These are phyloP conservation scores for Ctenopoma multispine DNA, from an alignment of 2,797 vertebrate genomes.

Conservation along the genomic window DNA sequence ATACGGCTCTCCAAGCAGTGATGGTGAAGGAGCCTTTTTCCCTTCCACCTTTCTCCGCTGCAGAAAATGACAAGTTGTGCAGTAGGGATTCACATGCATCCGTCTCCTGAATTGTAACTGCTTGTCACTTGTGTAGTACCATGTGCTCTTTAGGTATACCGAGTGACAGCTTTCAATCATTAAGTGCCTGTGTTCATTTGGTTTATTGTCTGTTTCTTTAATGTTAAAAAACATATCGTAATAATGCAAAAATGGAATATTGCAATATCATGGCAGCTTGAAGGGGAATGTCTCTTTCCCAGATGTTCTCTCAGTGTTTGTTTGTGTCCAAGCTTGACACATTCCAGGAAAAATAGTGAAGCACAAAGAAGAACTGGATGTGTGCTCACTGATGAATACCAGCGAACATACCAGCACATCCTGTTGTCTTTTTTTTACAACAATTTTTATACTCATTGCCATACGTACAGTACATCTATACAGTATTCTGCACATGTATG, in stretches of 20 bases:
- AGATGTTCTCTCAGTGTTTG: conserved; percentile 62
- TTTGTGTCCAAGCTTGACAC: conserved; percentile 68
- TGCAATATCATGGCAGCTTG: conserved; percentile 82
- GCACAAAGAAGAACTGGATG: conserved; percentile 52
- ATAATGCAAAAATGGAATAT: conserved; percentile 52
- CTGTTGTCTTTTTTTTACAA: conserved; percentile 43
- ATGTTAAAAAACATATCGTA: conserved; percentile 46
- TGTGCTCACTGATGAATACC: conserved; percentile 49
- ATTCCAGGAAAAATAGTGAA: conserved; percentile 63
- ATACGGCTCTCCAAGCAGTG: conserved; percentile 88
- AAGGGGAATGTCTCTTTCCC: conserved; percentile 47
- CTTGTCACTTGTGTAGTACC: conserved; percentile 19
- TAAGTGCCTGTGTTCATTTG: conserved; percentile 72
- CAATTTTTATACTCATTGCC: conserved; percentile 57
- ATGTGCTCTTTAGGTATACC: conserved; percentile 8
- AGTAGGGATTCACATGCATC: conserved; percentile 27
- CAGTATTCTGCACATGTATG: conserved; percentile 45
- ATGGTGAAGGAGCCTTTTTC: conserved; percentile 91
- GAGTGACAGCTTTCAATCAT: conserved; percentile 48
- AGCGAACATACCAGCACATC: conserved; percentile 51
- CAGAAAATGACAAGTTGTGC: conserved; percentile 72
- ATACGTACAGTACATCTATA: conserved; percentile 22
- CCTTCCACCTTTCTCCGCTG: conserved; percentile 81
- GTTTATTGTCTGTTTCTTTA: conserved; percentile 47
- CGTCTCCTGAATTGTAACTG: conserved; percentile 26